A percentile compares a stretch with the other conserved stretches of the same genome.
Conservation (phyloP, 1,140 invertebrate genomes). For the Lepidostoma basale region DNA sequence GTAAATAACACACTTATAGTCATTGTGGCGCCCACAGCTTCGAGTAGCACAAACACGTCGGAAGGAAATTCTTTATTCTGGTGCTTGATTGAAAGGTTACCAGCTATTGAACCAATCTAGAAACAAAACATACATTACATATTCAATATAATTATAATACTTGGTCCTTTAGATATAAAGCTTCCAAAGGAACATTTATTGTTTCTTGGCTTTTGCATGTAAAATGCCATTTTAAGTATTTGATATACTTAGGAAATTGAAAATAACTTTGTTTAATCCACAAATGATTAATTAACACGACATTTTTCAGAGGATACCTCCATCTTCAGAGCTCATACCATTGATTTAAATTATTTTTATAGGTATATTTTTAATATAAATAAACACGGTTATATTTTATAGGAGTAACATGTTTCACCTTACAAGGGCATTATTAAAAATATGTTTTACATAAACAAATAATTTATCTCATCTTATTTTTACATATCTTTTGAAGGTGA, state of each 20-base stretch:
- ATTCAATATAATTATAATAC: background rate
- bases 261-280: background rate
- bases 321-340: too few relatives aligned
- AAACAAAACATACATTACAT: conserved; percentile 39
- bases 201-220: background rate
- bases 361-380: too few relatives aligned
- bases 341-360: too few relatives aligned
- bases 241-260: background rate
- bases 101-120: conserved; percentile 75
- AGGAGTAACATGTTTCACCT: too few relatives aligned
- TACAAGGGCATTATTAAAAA: too few relatives aligned
- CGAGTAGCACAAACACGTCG: conserved; percentile 77
- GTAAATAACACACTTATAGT: conserved; percentile 57
- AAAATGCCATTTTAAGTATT: background rate
- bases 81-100: conserved; percentile 82
- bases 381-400: too few relatives aligned
- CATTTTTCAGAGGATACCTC: too few relatives aligned
- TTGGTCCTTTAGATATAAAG: background rate
- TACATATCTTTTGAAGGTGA: too few relatives aligned
- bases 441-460: too few relatives aligned
- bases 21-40: conserved; percentile 70
- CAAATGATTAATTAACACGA: too few relatives aligned
- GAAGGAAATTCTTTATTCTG: conserved; percentile 76
- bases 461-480: too few relatives aligned
- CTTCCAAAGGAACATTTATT: background rate